Percentiles rank a stretch among this genome's conserved stretches.
Evolutionary conservation across 1,140 invertebrate species (phyloP).

Genomic region (Drosophila sp.): DNA sequence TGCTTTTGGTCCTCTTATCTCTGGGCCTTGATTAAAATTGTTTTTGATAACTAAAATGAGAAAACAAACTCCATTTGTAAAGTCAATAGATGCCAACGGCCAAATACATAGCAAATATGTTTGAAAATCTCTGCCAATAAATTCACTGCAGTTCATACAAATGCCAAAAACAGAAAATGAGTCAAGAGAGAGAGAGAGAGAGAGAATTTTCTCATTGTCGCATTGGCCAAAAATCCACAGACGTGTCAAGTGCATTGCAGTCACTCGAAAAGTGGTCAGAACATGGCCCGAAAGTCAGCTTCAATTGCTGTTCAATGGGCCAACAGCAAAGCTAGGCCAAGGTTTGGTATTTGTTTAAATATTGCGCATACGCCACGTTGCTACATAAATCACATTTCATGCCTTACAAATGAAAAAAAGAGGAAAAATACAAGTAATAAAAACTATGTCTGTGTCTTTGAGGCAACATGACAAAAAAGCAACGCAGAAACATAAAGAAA

Average conservation of each 20-base stretch:
- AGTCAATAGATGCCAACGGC: constrained; percentile 58
- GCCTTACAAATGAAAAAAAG: constrained; percentile 51
- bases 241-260: constrained; percentile 77
- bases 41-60: constrained; percentile 80
- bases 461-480: constrained; percentile 17
- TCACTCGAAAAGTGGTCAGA: constrained; percentile 49
- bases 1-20: constrained; percentile 57
- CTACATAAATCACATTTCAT: constrained; percentile 65
- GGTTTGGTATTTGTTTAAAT: constrained; percentile 34
- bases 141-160: constrained; percentile 62
- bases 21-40: constrained; percentile 76
- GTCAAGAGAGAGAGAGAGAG: neutral
- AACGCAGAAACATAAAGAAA: neutral
- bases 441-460: neutral
- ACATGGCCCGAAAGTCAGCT: constrained; percentile 28
- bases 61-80: constrained; percentile 48
- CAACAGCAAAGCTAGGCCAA: constrained; percentile 23
- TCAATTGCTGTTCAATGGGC: constrained; percentile 4
- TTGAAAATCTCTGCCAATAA: constrained; percentile 56
- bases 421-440: neutral
- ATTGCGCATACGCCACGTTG: constrained; percentile 51
- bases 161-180: constrained; percentile 58
- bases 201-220: neutral
- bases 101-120: neutral
- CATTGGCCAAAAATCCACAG: constrained; percentile 14